Percentiles rank a stretch among this genome's conserved stretches.
These are phyloP conservation scores for Macrobrachium nipponense DNA, from an alignment of 1,140 invertebrate species.

Conservation along the genomic window DNA sequence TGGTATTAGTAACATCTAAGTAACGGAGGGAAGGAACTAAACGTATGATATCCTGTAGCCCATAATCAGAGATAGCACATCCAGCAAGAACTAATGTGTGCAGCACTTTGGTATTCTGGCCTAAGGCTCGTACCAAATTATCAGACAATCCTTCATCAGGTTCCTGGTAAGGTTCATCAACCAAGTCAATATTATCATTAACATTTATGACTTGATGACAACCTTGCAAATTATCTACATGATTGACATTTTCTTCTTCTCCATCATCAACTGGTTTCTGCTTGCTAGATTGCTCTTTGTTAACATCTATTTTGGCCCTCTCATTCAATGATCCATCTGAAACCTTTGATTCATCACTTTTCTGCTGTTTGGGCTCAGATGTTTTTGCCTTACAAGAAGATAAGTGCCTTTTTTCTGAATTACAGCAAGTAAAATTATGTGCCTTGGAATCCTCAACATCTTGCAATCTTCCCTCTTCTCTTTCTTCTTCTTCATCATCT, in stretches of 20 bases:
- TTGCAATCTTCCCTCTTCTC: conserved; percentile 10
- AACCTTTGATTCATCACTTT: too few relatives aligned
- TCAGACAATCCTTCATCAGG: conserved; percentile 58
- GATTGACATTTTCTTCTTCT: conserved; percentile 31
- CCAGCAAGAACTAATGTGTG: conserved; percentile 55
- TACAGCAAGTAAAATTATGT: not conserved
- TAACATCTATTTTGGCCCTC: not conserved
- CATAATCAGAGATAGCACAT: conserved; percentile 60
- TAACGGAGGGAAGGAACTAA: conserved; percentile 32
- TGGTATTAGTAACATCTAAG: conserved; percentile 50
- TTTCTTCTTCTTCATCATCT: not conserved
- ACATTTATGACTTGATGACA: not conserved
- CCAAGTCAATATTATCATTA: conserved; percentile 18
- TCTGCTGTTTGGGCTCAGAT: too few relatives aligned
- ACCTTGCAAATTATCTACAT: conserved; percentile 2
- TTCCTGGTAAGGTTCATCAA: conserved; percentile 12
- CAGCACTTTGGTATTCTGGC: conserved; percentile 45
- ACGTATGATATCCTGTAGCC: conserved; percentile 50
- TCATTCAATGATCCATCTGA: not conserved
- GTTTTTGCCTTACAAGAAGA: too few relatives aligned
- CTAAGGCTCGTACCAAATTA: conserved; percentile 43
- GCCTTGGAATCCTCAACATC: conserved; percentile 22
- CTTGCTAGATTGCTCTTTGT: conserved; percentile 8
- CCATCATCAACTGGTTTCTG: not conserved
- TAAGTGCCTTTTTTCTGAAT: not conserved